Evolutionary conservation across 53 echinoderm and acorn worm genomes (phyloP), one percentile per base, ranked within the genome.

Genomic region (Astropecten irregularis): DNA sequence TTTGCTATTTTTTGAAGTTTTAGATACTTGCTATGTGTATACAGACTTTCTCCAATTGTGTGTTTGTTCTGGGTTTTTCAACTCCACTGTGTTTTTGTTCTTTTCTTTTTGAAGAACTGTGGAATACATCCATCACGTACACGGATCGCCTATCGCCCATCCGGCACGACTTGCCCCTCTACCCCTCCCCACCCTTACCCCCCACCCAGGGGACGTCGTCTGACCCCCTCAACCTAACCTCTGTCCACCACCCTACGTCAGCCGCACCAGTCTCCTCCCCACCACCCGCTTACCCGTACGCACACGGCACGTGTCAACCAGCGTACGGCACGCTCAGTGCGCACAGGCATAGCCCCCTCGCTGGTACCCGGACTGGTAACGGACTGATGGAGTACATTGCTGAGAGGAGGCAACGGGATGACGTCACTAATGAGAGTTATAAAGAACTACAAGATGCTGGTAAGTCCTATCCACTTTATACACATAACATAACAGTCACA

Each of bases 391-490:
- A 63, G 16, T 79, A 68, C 68, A 68, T 62, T 31, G 33, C 18
- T 4, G 19, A 39, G 9, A 57, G 51, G 25, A 34, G 28, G 3
- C 49, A 42, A 0, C 52, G 60, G 22, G 48, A 44, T 42, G 79
- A 62, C 10, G 36, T 47, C 32, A 42, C 7, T 19, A 28, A 30
- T 2, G 60, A 79, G 7, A 62, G 79, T 10, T 79, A 61, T 46
- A 56, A 79, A 3, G 79, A 79, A 0, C 18, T 66, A 7, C 79
- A 79, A 3, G 79, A 79, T 21, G 62, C 79, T 31, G 79, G 79
- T 79, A 47, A 1, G 31, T 18, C 26, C 16, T 64, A 4, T 16
- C 30, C 4, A 11, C 10, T 2, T 2, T 15, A 15, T n/a, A n/a
- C n/a, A n/a, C n/a, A n/a, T n/a, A n/a, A n/a, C n/a, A n/a, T n/a